Base-by-base conservation (phyloP, 2,888 invertebrate genomes). In the Proisotoma minuta region DNA sequence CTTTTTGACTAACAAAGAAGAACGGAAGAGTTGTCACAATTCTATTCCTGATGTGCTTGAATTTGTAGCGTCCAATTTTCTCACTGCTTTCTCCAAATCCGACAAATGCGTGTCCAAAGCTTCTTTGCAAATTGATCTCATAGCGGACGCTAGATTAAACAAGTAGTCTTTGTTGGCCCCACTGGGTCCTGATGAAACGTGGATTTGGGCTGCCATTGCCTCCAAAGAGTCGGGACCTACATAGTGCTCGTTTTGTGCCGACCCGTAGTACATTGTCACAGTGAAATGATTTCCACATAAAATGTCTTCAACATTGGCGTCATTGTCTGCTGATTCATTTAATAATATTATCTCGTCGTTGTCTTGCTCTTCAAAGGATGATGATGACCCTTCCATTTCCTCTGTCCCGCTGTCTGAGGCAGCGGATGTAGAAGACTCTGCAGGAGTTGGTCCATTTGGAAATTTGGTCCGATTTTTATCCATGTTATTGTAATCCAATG, bases 91-190 rank as follows among this genome's bases (percentile, higher is more conserved):
- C 77, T 92, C 92, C 34, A 93, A 78, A 22, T 82, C 79, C 76
- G 84, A 87, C 2, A 95, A 79, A 79, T 95, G 94, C 0, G 84
- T 81, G 75, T 95, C 94, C 1, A 82, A 71, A 0, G 85, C 83
- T 15, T 84, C 84, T 0, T 90, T 89, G 28, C 86, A 87, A 27
- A 93, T 80, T 47, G 81, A 77, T 62, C 87, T 81, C 88, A 94
- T 88, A 0, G 89, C 84, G 50, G 85, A 79, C 0, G 89, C 91
- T 69, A 96, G 80, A 74, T 89, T 88, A 74, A 89, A 88, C 0
- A 97, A 83, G 81, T 98, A 98, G 75, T 97, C 97, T 43, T 86
- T 85, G 78, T 98, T 98, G 0, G 86, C 78, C 0, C 97, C 97
- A 77, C 95, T 95, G 0, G 90, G 89, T 0, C 97, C 97, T 20